Conservation (phyloP, 2,797 vertebrate genomes). For the Poeciliopsis presidionis region DNA sequence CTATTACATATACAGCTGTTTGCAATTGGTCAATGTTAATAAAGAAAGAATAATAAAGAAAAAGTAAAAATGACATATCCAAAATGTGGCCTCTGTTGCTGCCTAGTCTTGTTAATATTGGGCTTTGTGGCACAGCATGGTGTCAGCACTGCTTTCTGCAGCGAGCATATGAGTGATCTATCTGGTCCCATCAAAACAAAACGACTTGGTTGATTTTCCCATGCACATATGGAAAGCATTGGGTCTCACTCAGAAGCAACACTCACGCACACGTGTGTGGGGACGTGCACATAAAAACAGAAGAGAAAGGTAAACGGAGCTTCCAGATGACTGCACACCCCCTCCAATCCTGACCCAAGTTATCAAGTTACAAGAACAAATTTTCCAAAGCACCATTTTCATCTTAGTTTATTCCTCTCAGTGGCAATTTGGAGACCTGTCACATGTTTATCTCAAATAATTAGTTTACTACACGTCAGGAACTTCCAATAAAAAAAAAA, state of each 20-base stretch:
- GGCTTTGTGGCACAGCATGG: conserved; percentile 46
- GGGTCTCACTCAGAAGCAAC: conserved; percentile 42
- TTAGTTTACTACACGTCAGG: conserved; percentile 38
- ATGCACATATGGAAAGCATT: conserved; percentile 72
- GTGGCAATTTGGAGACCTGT: conserved; percentile 40
- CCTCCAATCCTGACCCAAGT: neutral
- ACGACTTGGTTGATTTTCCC: conserved; percentile 44
- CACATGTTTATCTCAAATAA: conserved; percentile 50
- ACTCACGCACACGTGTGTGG: conserved; percentile 29
- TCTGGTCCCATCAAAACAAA: conserved; percentile 70
- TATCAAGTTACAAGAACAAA: conserved; percentile 70
- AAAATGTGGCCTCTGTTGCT: conserved; percentile 46
- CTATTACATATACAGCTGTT: conserved; percentile 29
- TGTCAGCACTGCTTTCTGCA: conserved; percentile 51
- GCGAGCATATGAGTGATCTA: conserved; percentile 49
- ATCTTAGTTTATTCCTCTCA: conserved; percentile 60
- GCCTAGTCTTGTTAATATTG: conserved; percentile 52
- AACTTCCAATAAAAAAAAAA: conserved; percentile 16
- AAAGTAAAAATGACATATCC: conserved; percentile 54
- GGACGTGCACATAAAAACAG: conserved; percentile 41
- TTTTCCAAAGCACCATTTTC: conserved; percentile 75
- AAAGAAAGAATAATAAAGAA: conserved; percentile 6
- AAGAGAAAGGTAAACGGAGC: conserved; percentile 65
- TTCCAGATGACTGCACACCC: conserved; percentile 69
- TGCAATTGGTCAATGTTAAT: conserved; percentile 44